Evolutionary conservation across 30 jellyfish, hydroid and myxozoan genomes (phyloP), one percentile per base, ranked within the genome.

Genomic region (Haliclystus octoradiatus): DNA sequence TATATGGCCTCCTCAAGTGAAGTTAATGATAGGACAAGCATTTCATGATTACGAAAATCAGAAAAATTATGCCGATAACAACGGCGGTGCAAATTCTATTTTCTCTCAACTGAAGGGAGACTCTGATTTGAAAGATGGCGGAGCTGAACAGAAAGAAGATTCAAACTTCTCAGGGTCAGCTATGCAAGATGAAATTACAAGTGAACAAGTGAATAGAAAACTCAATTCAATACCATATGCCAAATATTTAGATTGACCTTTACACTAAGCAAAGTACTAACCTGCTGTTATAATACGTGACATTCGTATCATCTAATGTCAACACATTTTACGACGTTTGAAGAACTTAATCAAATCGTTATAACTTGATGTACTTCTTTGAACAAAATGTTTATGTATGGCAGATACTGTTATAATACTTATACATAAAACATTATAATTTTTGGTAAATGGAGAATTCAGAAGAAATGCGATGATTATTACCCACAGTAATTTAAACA

Each of bases 151-250:
- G 19, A 40, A 5, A 19, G 57, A 40, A 40, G 57, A 19, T 19
- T 9, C 9, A 5, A 40, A 9, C 14, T 40, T 40, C 19, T 40
- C 57, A 5, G 57, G 57, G 19, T 40, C 57, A 40, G 57, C 14
- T 40, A 9, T 40, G 9, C 57, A 40, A 40, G 57, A 40, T 40
- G 57, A 40, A 40, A 40, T 40, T 40, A 40, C 57, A 5, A 40
- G 57, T 40, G 82, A 70, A 27, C 81, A 78, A n/a, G 62, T 78
- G 9, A 78, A 68, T 31, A 78, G 49, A 60, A 46, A 60, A 24
- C 82, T 78, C 13, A 70, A 78, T 33, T 50, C 82, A 50, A 69
- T 78, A 9, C 92, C 92, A 12, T 78, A 68, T 49, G 92, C 82
- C 14, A 4, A 60, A 27, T 78, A 78, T 50, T 19, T 40, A 9